phyloP scores from a whole-genome alignment of 2,797 vertebrate genomes.

The Halcyon smyrnensis region DNA sequence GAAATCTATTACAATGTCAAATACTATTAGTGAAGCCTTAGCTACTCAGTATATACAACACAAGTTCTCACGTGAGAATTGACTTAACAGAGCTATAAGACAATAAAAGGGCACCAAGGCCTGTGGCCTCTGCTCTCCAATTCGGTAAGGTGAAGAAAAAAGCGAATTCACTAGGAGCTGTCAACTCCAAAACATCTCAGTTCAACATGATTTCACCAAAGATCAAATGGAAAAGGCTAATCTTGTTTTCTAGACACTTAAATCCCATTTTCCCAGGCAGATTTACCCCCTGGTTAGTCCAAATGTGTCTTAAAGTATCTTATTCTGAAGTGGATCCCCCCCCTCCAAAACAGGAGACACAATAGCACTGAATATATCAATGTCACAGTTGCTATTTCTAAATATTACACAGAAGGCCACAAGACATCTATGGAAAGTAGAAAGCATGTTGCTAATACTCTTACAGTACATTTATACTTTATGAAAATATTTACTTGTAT shows the following conservation, averaged over 20 bases:
- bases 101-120: conserved; percentile 59
- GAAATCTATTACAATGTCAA: conserved; percentile 65
- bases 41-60: conserved; percentile 19
- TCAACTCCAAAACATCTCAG: conserved; percentile 70
- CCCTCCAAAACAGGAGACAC: neutral
- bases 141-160: conserved; percentile 71
- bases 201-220: conserved; percentile 70
- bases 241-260: conserved; percentile 74
- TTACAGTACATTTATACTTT: neutral
- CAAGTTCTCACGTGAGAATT: conserved; percentile 68
- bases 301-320: conserved; percentile 61
- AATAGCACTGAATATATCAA: conserved; percentile 47
- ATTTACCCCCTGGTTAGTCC: conserved; percentile 53
- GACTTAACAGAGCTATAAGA: conserved; percentile 63
- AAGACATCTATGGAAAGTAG: neutral
- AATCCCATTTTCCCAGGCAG: conserved; percentile 70
- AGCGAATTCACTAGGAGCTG: conserved; percentile 64
- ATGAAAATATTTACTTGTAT: neutral
- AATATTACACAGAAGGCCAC: conserved; percentile 1
- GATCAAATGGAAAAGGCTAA: conserved; percentile 68
- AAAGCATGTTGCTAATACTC: neutral
- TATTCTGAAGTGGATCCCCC: conserved; percentile 1
- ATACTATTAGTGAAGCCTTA: conserved; percentile 54
- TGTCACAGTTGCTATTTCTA: conserved; percentile 33
- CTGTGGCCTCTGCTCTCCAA: conserved; percentile 59